Conservation (phyloP, 2,888 invertebrate species). For the Platycheirus rosarum region DNA sequence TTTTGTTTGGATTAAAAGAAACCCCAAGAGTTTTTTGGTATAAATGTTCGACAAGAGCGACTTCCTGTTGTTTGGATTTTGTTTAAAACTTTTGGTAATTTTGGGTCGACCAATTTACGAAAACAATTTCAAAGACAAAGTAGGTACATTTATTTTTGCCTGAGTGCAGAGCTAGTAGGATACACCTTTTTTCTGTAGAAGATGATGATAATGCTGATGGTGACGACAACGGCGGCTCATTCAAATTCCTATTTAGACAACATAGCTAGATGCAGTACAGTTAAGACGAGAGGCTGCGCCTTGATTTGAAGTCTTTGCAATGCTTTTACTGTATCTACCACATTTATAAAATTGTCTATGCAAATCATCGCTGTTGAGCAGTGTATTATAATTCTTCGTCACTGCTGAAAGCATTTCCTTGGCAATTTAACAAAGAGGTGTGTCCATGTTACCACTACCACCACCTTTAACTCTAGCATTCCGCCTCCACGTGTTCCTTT, state of each 20-base stretch:
- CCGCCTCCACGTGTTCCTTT: constrained; percentile 21
- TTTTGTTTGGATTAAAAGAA: constrained; percentile 53
- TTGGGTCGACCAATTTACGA: constrained; percentile 32
- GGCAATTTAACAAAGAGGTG: constrained; percentile 57
- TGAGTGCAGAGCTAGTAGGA: constrained; percentile 39
- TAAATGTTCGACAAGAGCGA: constrained; percentile 3
- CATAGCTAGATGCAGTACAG: constrained; percentile 22
- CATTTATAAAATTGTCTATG: constrained; percentile 63
- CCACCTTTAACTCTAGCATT: constrained; percentile 52
- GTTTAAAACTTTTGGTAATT: constrained; percentile 17
- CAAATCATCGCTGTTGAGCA: constrained; percentile 48
- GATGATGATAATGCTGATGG: constrained; percentile 24
- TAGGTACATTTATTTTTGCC: too few relatives aligned
- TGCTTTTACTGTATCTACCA: constrained; percentile 6
- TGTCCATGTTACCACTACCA: constrained; percentile 41
- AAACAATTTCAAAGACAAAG: constrained; percentile 29
- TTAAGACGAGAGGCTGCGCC: constrained; percentile 61
- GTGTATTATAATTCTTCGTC: not conserved
- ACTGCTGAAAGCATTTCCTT: constrained; percentile 62
- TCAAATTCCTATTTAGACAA: constrained; percentile 51
- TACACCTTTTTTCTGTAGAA: constrained; percentile 56
- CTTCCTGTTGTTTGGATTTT: constrained; percentile 43
- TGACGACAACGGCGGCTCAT: constrained; percentile 46
- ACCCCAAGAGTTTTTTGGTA: constrained; percentile 42
- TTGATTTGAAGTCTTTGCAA: constrained; percentile 48